Evolutionary conservation across 1,140 invertebrate species (phyloP).

Genomic region (Neodiprion fabricii): DNA sequence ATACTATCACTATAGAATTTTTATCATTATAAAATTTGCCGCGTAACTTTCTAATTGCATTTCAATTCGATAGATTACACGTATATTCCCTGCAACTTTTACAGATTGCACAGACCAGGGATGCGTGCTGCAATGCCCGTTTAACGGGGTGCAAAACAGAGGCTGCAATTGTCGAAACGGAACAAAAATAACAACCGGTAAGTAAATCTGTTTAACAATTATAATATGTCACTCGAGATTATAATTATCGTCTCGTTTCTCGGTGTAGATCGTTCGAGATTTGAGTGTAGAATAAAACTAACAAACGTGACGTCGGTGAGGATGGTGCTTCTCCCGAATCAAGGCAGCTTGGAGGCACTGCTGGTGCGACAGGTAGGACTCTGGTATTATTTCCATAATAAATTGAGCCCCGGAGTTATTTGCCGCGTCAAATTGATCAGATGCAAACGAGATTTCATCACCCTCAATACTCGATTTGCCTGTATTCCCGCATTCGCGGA

Average conservation of each 20-base stretch:
- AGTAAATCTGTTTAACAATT: constrained; percentile 13
- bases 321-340: constrained; percentile 25
- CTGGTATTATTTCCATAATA: too few species aligned
- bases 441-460: too few species aligned
- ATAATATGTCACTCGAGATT: neutral
- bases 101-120: constrained; percentile 39
- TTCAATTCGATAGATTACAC: too few species aligned
- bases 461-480: too few species aligned
- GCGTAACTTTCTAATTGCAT: too few species aligned
- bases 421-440: too few species aligned
- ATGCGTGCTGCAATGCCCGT: constrained; percentile 48
- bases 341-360: constrained; percentile 39
- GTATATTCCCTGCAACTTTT: constrained; percentile 8
- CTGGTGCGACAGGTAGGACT: constrained; percentile 45
- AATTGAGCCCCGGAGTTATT: too few species aligned
- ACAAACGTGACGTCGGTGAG: constrained; percentile 43
- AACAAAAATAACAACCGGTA: constrained; percentile 35
- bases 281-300: constrained; percentile 50
- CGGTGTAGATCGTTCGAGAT: constrained; percentile 46
- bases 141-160: constrained; percentile 22
- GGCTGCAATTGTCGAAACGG: constrained; percentile 42
- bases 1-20: neutral
- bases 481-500: too few species aligned
- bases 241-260: constrained; percentile 11
- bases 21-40: too few species aligned